Evolutionary conservation across 53 echinoderm and acorn worm genomes (phyloP).

Genomic region (Patiria pectinifera): DNA sequence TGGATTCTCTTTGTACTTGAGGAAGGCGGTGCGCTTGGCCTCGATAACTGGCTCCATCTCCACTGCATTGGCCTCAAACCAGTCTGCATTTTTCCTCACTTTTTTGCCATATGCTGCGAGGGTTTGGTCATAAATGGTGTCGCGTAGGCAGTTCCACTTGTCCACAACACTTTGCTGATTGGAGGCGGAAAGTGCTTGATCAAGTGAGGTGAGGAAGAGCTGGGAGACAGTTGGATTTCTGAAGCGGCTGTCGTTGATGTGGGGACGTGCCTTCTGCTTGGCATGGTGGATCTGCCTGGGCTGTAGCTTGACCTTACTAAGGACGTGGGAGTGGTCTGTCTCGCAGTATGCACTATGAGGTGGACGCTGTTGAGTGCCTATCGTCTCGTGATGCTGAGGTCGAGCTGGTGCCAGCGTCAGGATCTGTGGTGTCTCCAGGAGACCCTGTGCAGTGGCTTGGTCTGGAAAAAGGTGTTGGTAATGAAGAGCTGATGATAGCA

Average conservation of each 20-base stretch:
- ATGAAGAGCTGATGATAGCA: conserved; percentile 46
- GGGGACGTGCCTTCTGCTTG: conserved; percentile 36
- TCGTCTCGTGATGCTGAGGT: conserved; percentile 32
- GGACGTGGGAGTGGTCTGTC: conserved; percentile 68
- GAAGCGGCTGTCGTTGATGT: conserved; percentile 35
- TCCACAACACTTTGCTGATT: neutral
- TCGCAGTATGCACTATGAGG: conserved; percentile 54
- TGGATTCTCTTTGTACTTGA: conserved; percentile 17
- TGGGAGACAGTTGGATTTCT: neutral
- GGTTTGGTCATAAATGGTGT: conserved; percentile 10
- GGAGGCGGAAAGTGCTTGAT: conserved; percentile 4
- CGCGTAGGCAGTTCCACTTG: conserved; percentile 13
- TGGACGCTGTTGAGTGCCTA: conserved; percentile 9
- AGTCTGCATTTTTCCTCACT: conserved; percentile 20
- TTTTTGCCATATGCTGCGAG: conserved; percentile 37
- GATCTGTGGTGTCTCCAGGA: conserved; percentile 63
- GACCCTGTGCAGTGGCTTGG: conserved; percentile 23
- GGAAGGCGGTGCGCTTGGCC: conserved; percentile 33
- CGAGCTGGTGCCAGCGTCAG: conserved; percentile 43
- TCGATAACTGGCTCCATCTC: neutral
- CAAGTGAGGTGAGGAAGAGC: conserved; percentile 35
- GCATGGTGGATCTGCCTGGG: conserved; percentile 35
- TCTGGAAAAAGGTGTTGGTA: conserved; percentile 59
- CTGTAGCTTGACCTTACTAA: conserved; percentile 46
- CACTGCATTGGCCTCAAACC: conserved; percentile 24